Base-by-base conservation (phyloP, 2,888 invertebrate species). In the Hyposoter dolosus region DNA sequence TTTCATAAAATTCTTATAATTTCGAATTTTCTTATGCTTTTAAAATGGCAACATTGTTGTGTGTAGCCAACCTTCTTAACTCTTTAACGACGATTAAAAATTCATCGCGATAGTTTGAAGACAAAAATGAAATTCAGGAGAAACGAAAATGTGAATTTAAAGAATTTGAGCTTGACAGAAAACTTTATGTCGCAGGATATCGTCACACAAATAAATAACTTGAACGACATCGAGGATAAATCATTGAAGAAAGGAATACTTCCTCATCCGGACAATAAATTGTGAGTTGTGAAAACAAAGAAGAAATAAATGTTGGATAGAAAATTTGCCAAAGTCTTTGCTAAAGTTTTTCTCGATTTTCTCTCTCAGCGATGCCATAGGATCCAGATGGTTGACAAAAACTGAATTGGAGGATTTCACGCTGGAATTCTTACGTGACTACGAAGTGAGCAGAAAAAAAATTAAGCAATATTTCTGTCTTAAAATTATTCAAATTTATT, bases 151-250 rank as follows among this genome's bases (percentile, higher is more conserved):
- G 12, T 2, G 23, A 56, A 28, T 28, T 0, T 12, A 12, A 23
- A 56, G 12, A 23, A 56, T 28, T 5, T 28, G 10, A 60, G 28
- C 5, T 5, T 40, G 6, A 63, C 12, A 15, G 3, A 12, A n/a
- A 40, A 28, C 6, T 78, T 53, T 7, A 7, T 32, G 10, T 23
- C n/a, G 17, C 90, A 97, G 96, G 95, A 97, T 92, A 95, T 97
- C 91, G 96, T 96, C 28, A 96, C 96, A 84, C 95, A 96, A 89
- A 95, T 98, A 43, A 95, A 96, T 89, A 95, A 95, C 50, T 92
- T 97, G 43, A 95, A 97, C 92, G 95, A 94, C 78, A 95, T 96
- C 91, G 97, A 98, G 94, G 97, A 98, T 91, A 95, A 95, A 96
- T 97, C 94, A 94, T 96, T 47, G 94, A 95, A 60, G 96, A 96